Evolutionary conservation across 1,140 invertebrate species (phyloP).

Genomic region (Meloidogyne hapla): DNA sequence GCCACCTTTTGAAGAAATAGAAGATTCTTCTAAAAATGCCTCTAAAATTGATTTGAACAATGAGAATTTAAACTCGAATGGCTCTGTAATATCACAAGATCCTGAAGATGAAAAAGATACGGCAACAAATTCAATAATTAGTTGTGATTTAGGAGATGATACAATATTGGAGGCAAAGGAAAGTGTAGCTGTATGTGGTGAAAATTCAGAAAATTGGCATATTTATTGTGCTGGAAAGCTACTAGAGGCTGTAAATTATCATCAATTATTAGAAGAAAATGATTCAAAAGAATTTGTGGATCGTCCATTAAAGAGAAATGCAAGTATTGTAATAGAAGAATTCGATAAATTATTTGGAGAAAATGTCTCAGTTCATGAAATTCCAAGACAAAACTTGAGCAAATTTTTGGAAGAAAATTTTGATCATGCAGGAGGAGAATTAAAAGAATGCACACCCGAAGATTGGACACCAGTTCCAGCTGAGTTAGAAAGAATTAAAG

Average conservation of each 20-base stretch:
- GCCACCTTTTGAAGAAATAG: background rate
- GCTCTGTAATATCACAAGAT: background rate
- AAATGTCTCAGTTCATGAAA: constrained; percentile 31
- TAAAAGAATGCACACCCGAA: constrained; percentile 31
- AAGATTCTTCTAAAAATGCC: background rate
- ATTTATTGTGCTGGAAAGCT: constrained; percentile 44
- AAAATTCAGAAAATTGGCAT: constrained; percentile 32
- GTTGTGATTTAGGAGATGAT: constrained; percentile 21
- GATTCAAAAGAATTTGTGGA: constrained; percentile 55
- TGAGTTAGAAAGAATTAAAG: constrained; percentile 33
- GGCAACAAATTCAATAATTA: background rate
- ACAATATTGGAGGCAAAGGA: constrained; percentile 10
- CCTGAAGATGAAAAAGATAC: background rate
- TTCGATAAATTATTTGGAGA: constrained; percentile 33
- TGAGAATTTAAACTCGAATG: background rate
- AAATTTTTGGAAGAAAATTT: constrained; percentile 46
- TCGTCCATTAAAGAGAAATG: constrained; percentile 32
- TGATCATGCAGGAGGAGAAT: constrained; percentile 38
- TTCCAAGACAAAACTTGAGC: constrained; percentile 30
- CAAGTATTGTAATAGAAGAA: constrained; percentile 23
- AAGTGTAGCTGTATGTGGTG: constrained; percentile 36
- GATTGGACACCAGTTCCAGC: constrained; percentile 43
- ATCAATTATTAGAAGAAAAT: constrained; percentile 36
- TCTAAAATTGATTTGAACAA: background rate
- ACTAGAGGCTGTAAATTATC: constrained; percentile 68